phyloP scores from a whole-genome alignment of 2,113 vertebrate genomes.

The Anoura caudifer region DNA sequence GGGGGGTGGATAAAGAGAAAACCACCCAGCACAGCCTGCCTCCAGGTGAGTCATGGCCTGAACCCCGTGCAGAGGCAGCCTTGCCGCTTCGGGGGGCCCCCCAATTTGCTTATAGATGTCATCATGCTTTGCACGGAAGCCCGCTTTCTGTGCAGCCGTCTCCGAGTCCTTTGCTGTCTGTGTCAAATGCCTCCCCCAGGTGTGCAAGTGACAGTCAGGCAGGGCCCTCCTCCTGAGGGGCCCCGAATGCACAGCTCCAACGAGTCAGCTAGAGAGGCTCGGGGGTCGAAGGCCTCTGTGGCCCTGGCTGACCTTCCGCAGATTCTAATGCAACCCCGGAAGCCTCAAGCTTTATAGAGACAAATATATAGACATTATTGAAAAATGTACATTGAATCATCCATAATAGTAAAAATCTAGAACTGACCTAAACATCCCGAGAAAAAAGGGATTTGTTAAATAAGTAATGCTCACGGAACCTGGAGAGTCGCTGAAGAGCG shows the following conservation, averaged over 20 bases:
- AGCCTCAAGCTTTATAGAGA: background rate
- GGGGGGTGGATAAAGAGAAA: background rate
- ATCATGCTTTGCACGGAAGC: background rate
- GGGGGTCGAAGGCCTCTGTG: accelerated
- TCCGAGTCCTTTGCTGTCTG: background rate
- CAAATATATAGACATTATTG: background rate
- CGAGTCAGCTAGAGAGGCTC: background rate
- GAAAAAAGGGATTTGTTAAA: background rate
- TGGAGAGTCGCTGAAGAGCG: background rate
- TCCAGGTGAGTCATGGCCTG: background rate
- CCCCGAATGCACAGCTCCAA: background rate
- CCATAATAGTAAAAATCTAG: background rate
- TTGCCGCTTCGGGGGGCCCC: too few species aligned
- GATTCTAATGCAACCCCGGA: background rate
- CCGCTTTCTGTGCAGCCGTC: background rate
- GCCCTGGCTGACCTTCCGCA: background rate
- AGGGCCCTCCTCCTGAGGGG: background rate
- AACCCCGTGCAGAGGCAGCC: background rate
- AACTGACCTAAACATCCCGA: background rate
- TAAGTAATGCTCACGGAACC: background rate
- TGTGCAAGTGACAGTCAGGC: background rate
- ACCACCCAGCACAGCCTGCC: too few species aligned
- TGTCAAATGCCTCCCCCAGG: background rate
- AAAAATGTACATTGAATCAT: background rate
- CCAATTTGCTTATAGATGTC: accelerated